A percentile compares a stretch with the other conserved stretches of the same genome.
Evolutionary conservation across 1,140 invertebrate genomes (phyloP).

Genomic region (Trichomalopsis sarcophagae): DNA sequence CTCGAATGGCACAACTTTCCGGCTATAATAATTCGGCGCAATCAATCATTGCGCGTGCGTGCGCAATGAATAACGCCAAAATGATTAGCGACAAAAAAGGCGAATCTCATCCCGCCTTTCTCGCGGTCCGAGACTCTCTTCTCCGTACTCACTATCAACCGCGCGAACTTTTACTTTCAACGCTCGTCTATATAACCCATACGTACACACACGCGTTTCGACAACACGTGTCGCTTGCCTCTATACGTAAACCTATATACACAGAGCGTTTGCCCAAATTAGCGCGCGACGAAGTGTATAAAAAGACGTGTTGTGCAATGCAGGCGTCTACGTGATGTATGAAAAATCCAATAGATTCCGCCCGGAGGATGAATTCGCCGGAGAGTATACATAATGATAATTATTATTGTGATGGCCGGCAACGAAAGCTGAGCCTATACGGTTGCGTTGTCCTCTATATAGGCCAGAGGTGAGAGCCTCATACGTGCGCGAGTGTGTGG

Average conservation of each 20-base stretch:
- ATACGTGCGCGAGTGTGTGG: not conserved
- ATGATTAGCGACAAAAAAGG: slow-evolving; percentile 2
- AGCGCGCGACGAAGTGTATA: not conserved
- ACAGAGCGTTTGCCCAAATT: not conserved
- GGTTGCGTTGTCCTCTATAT: not conserved
- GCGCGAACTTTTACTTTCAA: slow-evolving; percentile 1
- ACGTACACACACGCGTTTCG: too few species aligned
- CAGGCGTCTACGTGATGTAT: not conserved
- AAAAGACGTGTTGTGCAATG: not conserved
- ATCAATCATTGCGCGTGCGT: not conserved
- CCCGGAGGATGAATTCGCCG: not conserved
- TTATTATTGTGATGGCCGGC: not conserved
- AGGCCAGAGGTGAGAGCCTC: not conserved
- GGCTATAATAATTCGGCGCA: not conserved
- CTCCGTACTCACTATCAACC: not conserved
- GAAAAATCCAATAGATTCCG: not conserved
- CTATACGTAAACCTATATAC: too few species aligned
- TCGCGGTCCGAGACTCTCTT: not conserved
- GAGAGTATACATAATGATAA: not conserved
- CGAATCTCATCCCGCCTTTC: not conserved
- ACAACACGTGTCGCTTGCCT: not conserved
- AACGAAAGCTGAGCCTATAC: not conserved
- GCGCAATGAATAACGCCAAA: slow-evolving; percentile 3
- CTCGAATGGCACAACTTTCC: not conserved
- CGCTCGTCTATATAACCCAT: not conserved